Evolutionary conservation across 1,140 invertebrate genomes (phyloP).

Genomic region (Drosophila teissieri): DNA sequence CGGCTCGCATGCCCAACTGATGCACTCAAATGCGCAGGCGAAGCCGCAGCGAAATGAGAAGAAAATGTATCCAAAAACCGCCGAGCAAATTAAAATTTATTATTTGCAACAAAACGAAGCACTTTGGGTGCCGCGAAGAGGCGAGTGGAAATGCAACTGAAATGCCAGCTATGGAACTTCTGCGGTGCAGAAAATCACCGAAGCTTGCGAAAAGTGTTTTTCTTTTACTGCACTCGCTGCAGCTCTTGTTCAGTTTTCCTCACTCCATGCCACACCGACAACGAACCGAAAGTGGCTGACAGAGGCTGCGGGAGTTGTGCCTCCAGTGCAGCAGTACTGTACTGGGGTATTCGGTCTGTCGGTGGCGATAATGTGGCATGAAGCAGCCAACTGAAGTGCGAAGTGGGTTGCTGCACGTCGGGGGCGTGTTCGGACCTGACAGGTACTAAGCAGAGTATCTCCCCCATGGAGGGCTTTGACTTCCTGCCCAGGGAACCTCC

Average conservation of each 20-base stretch:
- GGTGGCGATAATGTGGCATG: slow-evolving; percentile 66
- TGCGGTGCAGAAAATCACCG: slow-evolving; percentile 64
- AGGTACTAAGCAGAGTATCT: slow-evolving; percentile 46
- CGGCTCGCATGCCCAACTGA: slow-evolving; percentile 69
- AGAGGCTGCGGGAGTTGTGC: slow-evolving; percentile 32
- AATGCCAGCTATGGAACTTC: slow-evolving; percentile 53
- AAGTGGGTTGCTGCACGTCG: slow-evolving; percentile 61
- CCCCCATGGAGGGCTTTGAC: slow-evolving; percentile 55
- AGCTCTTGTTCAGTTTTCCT: slow-evolving; percentile 50
- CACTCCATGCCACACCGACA: slow-evolving; percentile 6
- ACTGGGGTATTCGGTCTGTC: slow-evolving; percentile 34
- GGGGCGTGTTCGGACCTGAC: slow-evolving; percentile 26
- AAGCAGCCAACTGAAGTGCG: slow-evolving; percentile 67
- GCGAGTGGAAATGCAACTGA: slow-evolving; percentile 53
- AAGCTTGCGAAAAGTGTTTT: slow-evolving; percentile 78
- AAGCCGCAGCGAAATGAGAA: slow-evolving; percentile 30
- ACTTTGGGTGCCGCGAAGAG: slow-evolving; percentile 55
- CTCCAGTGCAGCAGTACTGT: neutral
- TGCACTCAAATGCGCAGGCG: slow-evolving; percentile 75
- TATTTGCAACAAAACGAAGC: slow-evolving; percentile 73
- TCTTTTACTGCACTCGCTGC: slow-evolving; percentile 31
- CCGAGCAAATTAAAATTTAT: slow-evolving; percentile 77
- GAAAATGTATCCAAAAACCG: slow-evolving; percentile 41
- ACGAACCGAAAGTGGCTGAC: slow-evolving; percentile 65
- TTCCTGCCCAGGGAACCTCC: slow-evolving; percentile 36